Evolutionary conservation across 2,797 vertebrate species (phyloP).

Genomic region (Ctenopoma multispine): DNA sequence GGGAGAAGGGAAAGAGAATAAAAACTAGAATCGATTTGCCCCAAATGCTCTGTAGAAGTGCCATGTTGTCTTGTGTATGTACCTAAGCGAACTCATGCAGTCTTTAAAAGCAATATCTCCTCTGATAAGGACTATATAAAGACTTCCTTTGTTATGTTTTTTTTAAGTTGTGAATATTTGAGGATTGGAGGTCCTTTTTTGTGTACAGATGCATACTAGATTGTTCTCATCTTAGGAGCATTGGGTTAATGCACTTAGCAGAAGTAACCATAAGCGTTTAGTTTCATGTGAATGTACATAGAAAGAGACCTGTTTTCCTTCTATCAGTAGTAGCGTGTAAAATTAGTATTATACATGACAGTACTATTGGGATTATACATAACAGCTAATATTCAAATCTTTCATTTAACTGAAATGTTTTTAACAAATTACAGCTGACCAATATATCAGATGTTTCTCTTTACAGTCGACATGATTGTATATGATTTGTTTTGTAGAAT

Average conservation of each 20-base stretch:
- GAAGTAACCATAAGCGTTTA: constrained; percentile 62
- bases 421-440: constrained; percentile 77
- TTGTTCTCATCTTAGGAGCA: constrained; percentile 67
- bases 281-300: constrained; percentile 80
- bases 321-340: constrained; percentile 74
- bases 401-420: constrained; percentile 77
- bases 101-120: constrained; percentile 86
- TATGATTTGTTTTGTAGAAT: constrained; percentile 74
- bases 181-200: constrained; percentile 63
- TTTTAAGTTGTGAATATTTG: constrained; percentile 74
- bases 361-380: constrained; percentile 72
- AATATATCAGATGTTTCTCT: constrained; percentile 73
- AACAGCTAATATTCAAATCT: constrained; percentile 61
- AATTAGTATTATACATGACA: constrained; percentile 69
- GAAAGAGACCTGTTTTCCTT: constrained; percentile 66
- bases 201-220: constrained; percentile 74
- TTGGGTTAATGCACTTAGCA: constrained; percentile 63
- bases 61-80: constrained; percentile 81
- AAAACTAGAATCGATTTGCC: constrained; percentile 62
- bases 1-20: constrained; percentile 43
- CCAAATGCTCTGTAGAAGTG: constrained; percentile 81
- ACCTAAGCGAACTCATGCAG: constrained; percentile 80
- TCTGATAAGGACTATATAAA: constrained; percentile 76
- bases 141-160: constrained; percentile 66
- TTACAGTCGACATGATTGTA: constrained; percentile 80